Conservation (phyloP, 2,797 vertebrate genomes). For the Neomorphus geoffroyi region DNA sequence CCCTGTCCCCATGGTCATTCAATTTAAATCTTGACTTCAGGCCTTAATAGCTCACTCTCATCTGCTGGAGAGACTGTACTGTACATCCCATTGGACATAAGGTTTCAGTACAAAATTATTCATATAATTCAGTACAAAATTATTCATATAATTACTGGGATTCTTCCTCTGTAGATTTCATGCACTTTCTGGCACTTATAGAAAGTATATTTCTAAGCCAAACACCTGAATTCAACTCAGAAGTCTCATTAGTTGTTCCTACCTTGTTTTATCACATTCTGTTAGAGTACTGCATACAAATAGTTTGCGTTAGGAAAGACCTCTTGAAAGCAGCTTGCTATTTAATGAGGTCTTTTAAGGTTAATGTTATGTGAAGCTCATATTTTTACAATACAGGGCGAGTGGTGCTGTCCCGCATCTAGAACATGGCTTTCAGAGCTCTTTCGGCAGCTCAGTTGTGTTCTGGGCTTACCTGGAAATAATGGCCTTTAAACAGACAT, state of each 20-base stretch:
- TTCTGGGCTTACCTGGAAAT: not conserved
- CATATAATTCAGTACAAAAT: not conserved
- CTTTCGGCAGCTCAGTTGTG: not conserved
- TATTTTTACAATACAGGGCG: not conserved
- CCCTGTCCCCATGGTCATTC: not conserved
- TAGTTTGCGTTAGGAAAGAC: not conserved
- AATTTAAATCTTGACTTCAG: not conserved
- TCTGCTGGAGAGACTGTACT: not conserved
- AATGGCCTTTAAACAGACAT: not conserved
- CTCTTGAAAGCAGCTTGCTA: not conserved
- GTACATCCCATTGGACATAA: not conserved
- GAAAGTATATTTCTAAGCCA: not conserved
- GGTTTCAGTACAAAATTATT: not conserved
- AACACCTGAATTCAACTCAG: not conserved
- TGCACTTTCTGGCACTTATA: not conserved
- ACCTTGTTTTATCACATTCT: not conserved
- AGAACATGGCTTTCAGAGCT: not conserved
- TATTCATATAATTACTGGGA: not conserved
- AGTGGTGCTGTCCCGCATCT: not conserved
- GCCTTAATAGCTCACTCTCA: not conserved
- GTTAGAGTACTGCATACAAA: not conserved
- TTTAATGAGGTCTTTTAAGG: not conserved
- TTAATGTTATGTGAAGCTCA: not conserved
- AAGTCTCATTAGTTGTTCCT: not conserved
- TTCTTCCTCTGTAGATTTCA: not conserved